phyloP scores from a whole-genome alignment of 2,888 invertebrate species.

The Caenorhabditis imperialis region DNA sequence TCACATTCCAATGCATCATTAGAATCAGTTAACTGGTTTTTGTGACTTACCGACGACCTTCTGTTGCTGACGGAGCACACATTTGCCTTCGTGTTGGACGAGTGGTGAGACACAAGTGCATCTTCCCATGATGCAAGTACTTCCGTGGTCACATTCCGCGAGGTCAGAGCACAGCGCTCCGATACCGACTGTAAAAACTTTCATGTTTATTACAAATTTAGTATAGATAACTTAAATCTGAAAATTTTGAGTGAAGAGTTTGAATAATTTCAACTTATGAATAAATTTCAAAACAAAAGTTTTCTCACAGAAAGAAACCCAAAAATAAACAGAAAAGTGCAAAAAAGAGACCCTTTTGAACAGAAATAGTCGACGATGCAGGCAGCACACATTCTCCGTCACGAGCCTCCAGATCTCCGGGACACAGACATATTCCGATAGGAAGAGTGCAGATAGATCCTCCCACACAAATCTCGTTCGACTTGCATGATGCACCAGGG shows the following conservation, averaged over 20 bases:
- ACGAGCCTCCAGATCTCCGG: slow-evolving; percentile 71
- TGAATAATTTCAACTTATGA: background rate
- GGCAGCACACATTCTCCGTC: slow-evolving; percentile 74
- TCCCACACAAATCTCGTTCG: slow-evolving; percentile 74
- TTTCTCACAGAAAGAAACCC: slow-evolving; percentile 7
- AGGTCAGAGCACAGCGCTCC: slow-evolving; percentile 73
- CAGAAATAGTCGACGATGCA: slow-evolving; percentile 58
- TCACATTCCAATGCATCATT: slow-evolving; percentile 22
- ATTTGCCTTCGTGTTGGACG: slow-evolving; percentile 73
- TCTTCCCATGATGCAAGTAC: slow-evolving; percentile 70
- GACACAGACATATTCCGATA: slow-evolving; percentile 75
- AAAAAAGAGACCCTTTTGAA: slow-evolving; percentile 57
- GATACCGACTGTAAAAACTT: slow-evolving; percentile 72
- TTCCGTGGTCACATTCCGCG: slow-evolving; percentile 71
- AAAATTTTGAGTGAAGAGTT: too few relatives aligned
- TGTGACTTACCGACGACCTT: slow-evolving; percentile 44
- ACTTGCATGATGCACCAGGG: slow-evolving; percentile 73
- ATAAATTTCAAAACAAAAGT: background rate
- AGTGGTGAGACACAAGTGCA: slow-evolving; percentile 74
- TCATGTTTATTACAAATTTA: too few relatives aligned
- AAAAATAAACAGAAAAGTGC: slow-evolving; percentile 25
- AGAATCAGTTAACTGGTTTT: background rate
- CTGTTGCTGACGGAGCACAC: slow-evolving; percentile 65
- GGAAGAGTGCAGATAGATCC: slow-evolving; percentile 74
- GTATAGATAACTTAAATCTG: too few relatives aligned